phyloP scores from a whole-genome alignment of 1,140 invertebrate species.

The Caenorhabditis latens region DNA sequence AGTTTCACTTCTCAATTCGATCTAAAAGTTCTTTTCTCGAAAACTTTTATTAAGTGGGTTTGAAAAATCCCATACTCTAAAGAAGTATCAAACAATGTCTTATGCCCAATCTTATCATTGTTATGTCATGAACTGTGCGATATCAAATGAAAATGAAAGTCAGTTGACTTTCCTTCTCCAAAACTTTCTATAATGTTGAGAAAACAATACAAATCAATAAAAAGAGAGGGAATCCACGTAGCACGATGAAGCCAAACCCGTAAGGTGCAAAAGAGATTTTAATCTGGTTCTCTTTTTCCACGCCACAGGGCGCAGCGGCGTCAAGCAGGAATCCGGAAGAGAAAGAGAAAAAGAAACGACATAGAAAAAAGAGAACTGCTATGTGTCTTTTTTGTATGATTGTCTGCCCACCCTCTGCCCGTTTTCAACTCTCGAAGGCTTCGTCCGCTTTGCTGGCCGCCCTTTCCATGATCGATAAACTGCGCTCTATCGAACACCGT shows the following conservation, averaged over 20 bases:
- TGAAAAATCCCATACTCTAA: too few species aligned
- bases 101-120: neutral
- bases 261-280: slow-evolving; percentile 21
- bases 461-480: slow-evolving; percentile 11
- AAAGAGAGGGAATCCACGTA: slow-evolving; percentile 14
- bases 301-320: neutral
- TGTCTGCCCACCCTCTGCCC: neutral
- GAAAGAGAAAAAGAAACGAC: slow-evolving; percentile 7
- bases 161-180: neutral
- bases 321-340: neutral
- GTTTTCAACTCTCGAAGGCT: neutral
- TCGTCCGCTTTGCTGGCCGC: neutral
- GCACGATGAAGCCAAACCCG: neutral
- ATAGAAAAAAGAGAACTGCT: neutral
- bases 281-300: slow-evolving; percentile 1
- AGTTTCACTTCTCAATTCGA: too few species aligned
- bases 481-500: slow-evolving; percentile 18
- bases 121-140: neutral
- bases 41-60: too few species aligned
- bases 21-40: too few species aligned
- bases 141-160: neutral
- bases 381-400: neutral
- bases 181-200: neutral
- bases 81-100: too few species aligned
- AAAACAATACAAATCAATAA: slow-evolving; percentile 10